phyloP scores from a whole-genome alignment of 2,797 vertebrate genomes.

The Molossus molossus region DNA sequence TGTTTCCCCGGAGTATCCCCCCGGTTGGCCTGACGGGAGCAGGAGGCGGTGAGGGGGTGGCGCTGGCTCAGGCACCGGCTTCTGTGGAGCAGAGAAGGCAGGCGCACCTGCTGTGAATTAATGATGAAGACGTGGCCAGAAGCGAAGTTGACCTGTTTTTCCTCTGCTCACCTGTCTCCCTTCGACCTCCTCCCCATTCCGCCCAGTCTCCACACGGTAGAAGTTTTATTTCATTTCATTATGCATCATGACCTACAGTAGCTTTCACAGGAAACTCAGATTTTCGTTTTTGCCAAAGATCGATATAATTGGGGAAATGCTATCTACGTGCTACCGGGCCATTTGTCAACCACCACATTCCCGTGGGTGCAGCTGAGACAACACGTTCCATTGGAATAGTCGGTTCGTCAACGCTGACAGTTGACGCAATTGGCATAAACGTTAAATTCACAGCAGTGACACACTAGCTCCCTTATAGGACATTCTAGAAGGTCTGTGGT shows the following conservation, averaged over 20 bases:
- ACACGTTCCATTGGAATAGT: background rate
- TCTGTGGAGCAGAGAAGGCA: conserved; percentile 77
- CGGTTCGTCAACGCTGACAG: background rate
- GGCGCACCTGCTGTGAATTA: conserved; percentile 71
- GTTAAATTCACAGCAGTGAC: background rate
- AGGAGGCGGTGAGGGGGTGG: conserved; percentile 78
- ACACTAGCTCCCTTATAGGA: background rate
- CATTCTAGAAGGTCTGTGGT: background rate
- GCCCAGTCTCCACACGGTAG: conserved; percentile 19
- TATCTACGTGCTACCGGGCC: background rate
- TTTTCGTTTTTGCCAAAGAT: background rate
- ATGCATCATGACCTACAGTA: background rate
- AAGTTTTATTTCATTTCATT: background rate
- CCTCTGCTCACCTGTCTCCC: conserved; percentile 72
- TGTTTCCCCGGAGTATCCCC: conserved; percentile 77
- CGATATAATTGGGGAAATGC: background rate
- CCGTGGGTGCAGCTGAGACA: background rate
- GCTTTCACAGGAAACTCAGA: background rate
- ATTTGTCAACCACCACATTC: background rate
- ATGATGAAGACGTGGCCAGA: conserved; percentile 48
- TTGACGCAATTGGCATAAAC: background rate
- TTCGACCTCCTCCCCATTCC: conserved; percentile 58
- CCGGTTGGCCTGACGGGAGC: conserved; percentile 76
- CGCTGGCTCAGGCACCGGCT: conserved; percentile 66
- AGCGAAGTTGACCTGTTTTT: conserved; percentile 71